These are phyloP conservation scores for Kryptolebias ocellatus DNA, from an alignment of 2,797 vertebrate genomes.

Conservation along the genomic window DNA sequence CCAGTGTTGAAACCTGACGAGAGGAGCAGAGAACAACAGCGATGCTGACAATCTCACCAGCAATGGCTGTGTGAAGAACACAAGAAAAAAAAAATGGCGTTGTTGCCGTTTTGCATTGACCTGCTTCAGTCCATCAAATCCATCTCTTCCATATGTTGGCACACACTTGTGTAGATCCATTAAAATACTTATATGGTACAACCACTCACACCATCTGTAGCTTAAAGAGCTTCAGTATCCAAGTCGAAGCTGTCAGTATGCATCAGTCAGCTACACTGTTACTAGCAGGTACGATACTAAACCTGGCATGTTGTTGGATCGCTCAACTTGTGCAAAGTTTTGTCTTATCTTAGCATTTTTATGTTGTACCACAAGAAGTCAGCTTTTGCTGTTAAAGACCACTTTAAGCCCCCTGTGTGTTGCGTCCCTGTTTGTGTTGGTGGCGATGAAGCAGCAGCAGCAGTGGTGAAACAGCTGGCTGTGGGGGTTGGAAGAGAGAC, in stretches of 20 bases:
- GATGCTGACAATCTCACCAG: conserved; percentile 45
- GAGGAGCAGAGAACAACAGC: conserved; percentile 25
- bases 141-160: conserved; percentile 44
- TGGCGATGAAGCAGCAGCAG: conserved; percentile 12
- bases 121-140: conserved; percentile 55
- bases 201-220: conserved; percentile 31
- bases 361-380: conserved; percentile 16
- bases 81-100: conserved; percentile 31
- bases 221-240: conserved; percentile 21
- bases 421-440: conserved; percentile 17
- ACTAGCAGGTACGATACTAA: conserved; percentile 11
- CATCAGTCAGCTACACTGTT: conserved; percentile 31
- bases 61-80: conserved; percentile 44
- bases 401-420: conserved; percentile 13
- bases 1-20: conserved; percentile 16
- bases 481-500: conserved; percentile 12
- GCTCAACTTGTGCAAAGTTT: background rate
- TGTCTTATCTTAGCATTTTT: conserved; percentile 11
- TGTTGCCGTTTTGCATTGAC: conserved; percentile 38
- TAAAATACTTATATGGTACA: conserved; percentile 46
- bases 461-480: conserved; percentile 55
- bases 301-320: conserved; percentile 26
- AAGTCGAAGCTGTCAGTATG: conserved; percentile 25
- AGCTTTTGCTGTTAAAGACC: conserved; percentile 17
- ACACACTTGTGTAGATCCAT: conserved; percentile 24